Base-by-base conservation (phyloP, 2,797 vertebrate genomes). In the Muscicapa comitata region DNA sequence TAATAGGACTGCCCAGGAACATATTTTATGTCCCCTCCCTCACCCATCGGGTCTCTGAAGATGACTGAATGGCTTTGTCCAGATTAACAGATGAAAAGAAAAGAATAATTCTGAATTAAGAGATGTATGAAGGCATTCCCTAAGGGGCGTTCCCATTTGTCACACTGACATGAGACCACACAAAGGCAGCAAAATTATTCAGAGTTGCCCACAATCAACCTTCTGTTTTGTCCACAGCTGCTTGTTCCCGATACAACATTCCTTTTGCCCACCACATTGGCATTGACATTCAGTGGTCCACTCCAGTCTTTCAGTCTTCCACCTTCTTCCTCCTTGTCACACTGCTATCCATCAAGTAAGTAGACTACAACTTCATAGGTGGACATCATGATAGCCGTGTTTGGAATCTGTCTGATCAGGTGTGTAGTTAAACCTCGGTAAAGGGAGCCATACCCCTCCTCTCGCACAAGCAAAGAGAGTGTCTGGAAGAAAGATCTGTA, bases 371-470 rank as follows among this genome's bases (percentile, higher is more conserved):
- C 96, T 97, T 99, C 99, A 79, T 99, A 99, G 93, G 99, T 99
- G 96, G 98, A 99, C 99, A 99, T 99, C 99, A 99, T 99, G 96
- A 99, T 99, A 96, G 99, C 99, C 0, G 99, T 99, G 98, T 99
- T 99, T 91, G 99, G 99, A 94, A 99, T 99, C 98, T 99, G 99
- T 96, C 99, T 98, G 97, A 99, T 97, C 47, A 99, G 98, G 70
- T 99, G 99, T 8, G 99, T 99, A 76, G 99, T 99, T 84, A 99
- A 98, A 91, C 99, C 99, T 35, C 99, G 98, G 97, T 99, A 99
- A 59, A 99, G 98, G 11, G 99, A 98, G 26, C 98, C 97, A 92
- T 99, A 99, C 45, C 99, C 99, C 98, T 99, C 99, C 98, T 99
- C 99, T 89, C 97, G 98, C 72, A 99, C 97, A 78, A 99, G 97